phyloP scores from a whole-genome alignment of 2,113 vertebrate species.

The Echinops telfairi region DNA sequence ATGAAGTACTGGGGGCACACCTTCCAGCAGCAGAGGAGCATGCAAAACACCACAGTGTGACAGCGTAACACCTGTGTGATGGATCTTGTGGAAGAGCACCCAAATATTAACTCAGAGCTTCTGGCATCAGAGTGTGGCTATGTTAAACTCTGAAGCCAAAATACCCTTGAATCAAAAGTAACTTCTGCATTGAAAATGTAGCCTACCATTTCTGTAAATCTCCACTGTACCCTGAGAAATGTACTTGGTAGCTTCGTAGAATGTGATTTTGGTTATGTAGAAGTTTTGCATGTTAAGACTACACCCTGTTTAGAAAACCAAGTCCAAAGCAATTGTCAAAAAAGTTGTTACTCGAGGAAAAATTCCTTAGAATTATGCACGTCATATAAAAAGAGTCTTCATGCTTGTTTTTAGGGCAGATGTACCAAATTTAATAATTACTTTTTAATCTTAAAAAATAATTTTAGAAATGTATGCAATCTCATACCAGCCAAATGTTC shows the following conservation, averaged over 20 bases:
- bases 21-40: too few species aligned
- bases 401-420: not conserved
- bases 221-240: not conserved
- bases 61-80: too few species aligned
- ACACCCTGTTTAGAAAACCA: not conserved
- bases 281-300: not conserved
- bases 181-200: not conserved
- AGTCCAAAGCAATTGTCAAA: not conserved
- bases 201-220: not conserved
- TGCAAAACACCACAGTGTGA: too few species aligned
- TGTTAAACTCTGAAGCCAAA: not conserved
- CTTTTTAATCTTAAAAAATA: not conserved
- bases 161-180: not conserved
- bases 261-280: not conserved
- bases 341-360: not conserved
- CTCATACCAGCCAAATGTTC: too few species aligned
- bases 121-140: not conserved
- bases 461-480: too few species aligned
- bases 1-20: too few species aligned
- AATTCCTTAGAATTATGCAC: not conserved
- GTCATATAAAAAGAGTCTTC: not conserved
- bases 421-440: not conserved
- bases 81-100: too few species aligned
- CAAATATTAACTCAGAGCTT: too few species aligned
- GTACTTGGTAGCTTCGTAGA: not conserved